A percentile compares a stretch with the other conserved stretches of the same genome.
Evolutionary conservation across 2,113 vertebrate genomes (phyloP).

Genomic region (Gobius niger): DNA sequence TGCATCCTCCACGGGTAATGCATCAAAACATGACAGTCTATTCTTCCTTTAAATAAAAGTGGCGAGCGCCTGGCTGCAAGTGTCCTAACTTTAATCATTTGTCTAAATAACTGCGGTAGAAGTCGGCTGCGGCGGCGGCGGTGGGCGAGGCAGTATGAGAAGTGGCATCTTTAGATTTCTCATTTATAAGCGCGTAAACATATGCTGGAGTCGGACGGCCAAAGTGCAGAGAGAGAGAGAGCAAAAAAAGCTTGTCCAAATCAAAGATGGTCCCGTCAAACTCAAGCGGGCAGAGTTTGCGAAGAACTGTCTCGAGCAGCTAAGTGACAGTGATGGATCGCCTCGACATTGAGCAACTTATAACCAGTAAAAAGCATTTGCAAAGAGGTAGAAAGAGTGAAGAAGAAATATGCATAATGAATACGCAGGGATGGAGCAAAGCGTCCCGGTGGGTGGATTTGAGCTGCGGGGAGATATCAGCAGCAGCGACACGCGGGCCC

Average conservation of each 20-base stretch:
- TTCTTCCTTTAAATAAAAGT: slow-evolving; percentile 78
- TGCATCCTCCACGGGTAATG: slow-evolving; percentile 78
- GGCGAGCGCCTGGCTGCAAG: slow-evolving; percentile 70
- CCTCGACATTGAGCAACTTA: slow-evolving; percentile 67
- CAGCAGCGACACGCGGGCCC: slow-evolving; percentile 43
- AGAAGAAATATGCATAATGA: slow-evolving; percentile 59
- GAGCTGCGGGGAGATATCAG: slow-evolving; percentile 43
- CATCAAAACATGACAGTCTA: slow-evolving; percentile 81
- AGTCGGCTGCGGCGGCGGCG: slow-evolving; percentile 57
- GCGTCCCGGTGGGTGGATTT: slow-evolving; percentile 53
- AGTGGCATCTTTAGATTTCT: slow-evolving; percentile 71
- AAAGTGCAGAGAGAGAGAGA: slow-evolving; percentile 36
- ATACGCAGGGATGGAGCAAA: slow-evolving; percentile 53
- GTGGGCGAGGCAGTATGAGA: slow-evolving; percentile 61
- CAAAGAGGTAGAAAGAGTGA: slow-evolving; percentile 40
- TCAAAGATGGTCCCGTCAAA: slow-evolving; percentile 15
- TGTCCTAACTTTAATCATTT: slow-evolving; percentile 82
- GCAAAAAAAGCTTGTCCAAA: slow-evolving; percentile 40
- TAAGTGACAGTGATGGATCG: slow-evolving; percentile 86
- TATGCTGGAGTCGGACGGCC: slow-evolving; percentile 64
- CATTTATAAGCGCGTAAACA: slow-evolving; percentile 72
- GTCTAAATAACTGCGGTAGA: slow-evolving; percentile 79
- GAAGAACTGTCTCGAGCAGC: slow-evolving; percentile 39
- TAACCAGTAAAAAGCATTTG: slow-evolving; percentile 57
- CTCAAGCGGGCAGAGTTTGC: slow-evolving; percentile 42